Evolutionary conservation across 2,888 invertebrate genomes (phyloP).

Genomic region (Phortica okadai): DNA sequence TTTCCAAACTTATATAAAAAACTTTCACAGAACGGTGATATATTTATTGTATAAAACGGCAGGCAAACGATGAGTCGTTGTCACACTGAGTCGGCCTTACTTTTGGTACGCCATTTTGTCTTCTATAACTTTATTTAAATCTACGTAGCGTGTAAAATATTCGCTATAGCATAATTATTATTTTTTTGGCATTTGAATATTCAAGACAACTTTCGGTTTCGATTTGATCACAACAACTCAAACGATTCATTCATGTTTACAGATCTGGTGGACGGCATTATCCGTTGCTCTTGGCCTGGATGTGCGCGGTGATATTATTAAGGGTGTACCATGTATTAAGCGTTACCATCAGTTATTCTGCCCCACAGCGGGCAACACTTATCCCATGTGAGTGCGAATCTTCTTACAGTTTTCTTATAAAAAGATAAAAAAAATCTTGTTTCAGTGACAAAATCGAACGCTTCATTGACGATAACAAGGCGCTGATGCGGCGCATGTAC

Average conservation of each 20-base stretch:
- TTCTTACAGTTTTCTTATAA: no score
- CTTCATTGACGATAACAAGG: constrained; percentile 96
- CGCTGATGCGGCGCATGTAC: constrained; percentile 94
- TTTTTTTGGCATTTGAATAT: no score
- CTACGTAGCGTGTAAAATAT: no score
- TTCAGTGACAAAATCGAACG: constrained; percentile 90
- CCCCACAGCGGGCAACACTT: constrained; percentile 92
- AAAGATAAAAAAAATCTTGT: not conserved
- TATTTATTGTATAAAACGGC: no score
- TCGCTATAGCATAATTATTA: no score
- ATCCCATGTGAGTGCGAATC: constrained; percentile 86
- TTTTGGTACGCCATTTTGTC: no score
- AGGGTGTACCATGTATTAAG: constrained; percentile 94
- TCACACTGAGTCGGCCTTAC: no score
- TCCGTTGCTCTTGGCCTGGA: constrained; percentile 92
- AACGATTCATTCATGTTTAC: constrained; percentile 49
- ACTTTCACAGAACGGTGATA: no score
- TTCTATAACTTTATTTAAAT: no score
- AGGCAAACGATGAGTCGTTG: no score
- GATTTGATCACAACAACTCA: not conserved
- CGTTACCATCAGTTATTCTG: constrained; percentile 93
- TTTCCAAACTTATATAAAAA: no score
- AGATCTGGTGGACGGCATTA: constrained; percentile 94
- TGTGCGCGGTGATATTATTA: constrained; percentile 89
- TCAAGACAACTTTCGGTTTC: no score